A percentile compares a stretch with the other conserved stretches of the same genome.
Evolutionary conservation across 2,113 vertebrate genomes (phyloP).

Genomic region (Nestor notabilis): DNA sequence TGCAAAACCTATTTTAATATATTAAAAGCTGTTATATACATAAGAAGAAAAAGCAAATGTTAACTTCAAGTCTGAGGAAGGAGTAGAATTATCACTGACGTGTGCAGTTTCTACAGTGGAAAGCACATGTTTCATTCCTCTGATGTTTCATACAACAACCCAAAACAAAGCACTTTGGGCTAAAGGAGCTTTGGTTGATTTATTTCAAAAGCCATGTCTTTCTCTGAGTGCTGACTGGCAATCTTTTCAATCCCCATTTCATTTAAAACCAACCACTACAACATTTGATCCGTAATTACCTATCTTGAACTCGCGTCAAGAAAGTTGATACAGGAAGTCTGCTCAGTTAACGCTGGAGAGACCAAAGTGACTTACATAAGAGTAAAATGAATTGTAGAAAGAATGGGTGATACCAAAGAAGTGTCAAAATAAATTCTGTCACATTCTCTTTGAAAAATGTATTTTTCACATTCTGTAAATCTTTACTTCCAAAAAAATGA

Average conservation of each 20-base stretch:
- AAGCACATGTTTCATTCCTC: background rate
- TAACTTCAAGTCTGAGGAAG: background rate
- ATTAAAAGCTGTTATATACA: background rate
- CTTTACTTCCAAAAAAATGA: background rate
- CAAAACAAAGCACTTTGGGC: background rate
- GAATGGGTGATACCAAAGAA: background rate
- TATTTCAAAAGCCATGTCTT: background rate
- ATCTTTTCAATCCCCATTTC: background rate
- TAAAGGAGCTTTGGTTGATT: background rate
- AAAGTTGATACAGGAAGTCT: background rate
- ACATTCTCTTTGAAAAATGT: background rate
- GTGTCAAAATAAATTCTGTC: background rate
- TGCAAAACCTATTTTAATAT: background rate
- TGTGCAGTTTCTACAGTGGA: background rate
- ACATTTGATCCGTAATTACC: fast-evolving
- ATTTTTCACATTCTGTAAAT: background rate
- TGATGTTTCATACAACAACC: background rate
- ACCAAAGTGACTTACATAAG: background rate
- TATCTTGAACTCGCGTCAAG: background rate
- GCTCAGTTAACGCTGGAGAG: background rate
- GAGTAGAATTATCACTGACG: background rate
- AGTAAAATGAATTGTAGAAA: background rate
- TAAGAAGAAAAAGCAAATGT: background rate
- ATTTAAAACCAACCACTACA: background rate
- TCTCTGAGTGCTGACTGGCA: background rate